Base-by-base conservation (phyloP, 2,888 invertebrate genomes). In the Crossocerus cetratus region DNA sequence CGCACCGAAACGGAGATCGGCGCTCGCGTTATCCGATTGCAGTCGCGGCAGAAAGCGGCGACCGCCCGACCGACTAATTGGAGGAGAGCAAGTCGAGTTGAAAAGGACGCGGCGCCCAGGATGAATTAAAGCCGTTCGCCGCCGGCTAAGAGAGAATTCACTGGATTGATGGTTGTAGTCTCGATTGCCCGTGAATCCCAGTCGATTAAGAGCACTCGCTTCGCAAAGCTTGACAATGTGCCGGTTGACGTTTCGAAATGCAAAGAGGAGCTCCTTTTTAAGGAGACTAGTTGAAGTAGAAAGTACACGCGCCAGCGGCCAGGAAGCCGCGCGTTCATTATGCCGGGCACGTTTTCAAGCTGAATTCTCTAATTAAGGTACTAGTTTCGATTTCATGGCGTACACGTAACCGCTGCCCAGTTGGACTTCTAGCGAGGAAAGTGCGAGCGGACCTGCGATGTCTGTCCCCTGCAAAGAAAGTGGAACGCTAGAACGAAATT, bases 321-420 rank as follows among this genome's bases (percentile, higher is more conserved):
- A 11, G 56, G 23, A 53, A 20, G 42, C 21, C 16, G 23, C 55
- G 42, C 57, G 23, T 21, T 14, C 4, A 54, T 14, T 4, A 54
- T 58, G 57, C 65, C 20, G 14, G 32, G 43, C 64, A 49, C 65
- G 68, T 75, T 59, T 67, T 66, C 58, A 49, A 66, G 62, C 64
- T 65, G 67, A 70, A 67, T 78, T 78, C 77, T 68, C 74, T 81
- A 81, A 84, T 83, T 77, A 81, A 75, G 63, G 76, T 74, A 62
- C 68, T 72, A 69, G 77, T 83, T 83, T 83, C 83, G 83, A 81
- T 83, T 83, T 83, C 83, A 69, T 80, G 77, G 66, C 70, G 69
- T 53, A 60, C 74, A 75, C 78, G 76, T 80, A 83, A 77, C 69
- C 43, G 59, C n/a, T 23, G 14, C 8, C n/a, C 20, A 18, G 14